Conservation (phyloP, 2,888 invertebrate genomes). For the Flexamia atlantica region DNA sequence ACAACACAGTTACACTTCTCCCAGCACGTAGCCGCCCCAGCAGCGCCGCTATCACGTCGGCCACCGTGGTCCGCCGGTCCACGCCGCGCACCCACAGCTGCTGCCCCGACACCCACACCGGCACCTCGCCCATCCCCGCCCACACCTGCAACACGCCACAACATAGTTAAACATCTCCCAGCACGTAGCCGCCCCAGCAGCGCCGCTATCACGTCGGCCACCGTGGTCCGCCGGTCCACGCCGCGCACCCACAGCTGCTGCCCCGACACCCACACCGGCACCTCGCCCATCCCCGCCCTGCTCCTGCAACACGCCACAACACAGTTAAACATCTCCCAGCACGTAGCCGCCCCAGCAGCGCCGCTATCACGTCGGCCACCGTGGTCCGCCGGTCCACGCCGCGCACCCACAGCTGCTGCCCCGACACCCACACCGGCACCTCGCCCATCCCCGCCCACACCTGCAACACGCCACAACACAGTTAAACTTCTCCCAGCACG, state of each 20-base stretch:
- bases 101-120: constrained; percentile 86
- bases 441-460: constrained; percentile 90
- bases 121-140: constrained; percentile 77
- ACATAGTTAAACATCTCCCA: too few species aligned
- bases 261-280: constrained; percentile 86
- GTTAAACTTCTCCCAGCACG: constrained; percentile 87
- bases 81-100: constrained; percentile 90
- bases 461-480: constrained; percentile 87
- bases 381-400: constrained; percentile 64
- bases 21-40: constrained; percentile 82
- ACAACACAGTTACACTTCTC: constrained; percentile 89
- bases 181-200: constrained; percentile 81
- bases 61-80: constrained; percentile 86
- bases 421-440: constrained; percentile 80
- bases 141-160: constrained; percentile 7
- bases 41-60: constrained; percentile 86
- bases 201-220: constrained; percentile 87
- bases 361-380: constrained; percentile 75
- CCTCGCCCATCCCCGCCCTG: constrained; percentile 75
- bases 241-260: constrained; percentile 90
- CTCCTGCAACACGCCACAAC: too few species aligned
- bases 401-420: constrained; percentile 74
- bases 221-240: constrained; percentile 86
- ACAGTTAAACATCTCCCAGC: too few species aligned
- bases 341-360: constrained; percentile 73